Evolutionary conservation across 1,140 invertebrate genomes (phyloP), one percentile per base, ranked within the genome.

Genomic region (Coboldia fuscipes): DNA sequence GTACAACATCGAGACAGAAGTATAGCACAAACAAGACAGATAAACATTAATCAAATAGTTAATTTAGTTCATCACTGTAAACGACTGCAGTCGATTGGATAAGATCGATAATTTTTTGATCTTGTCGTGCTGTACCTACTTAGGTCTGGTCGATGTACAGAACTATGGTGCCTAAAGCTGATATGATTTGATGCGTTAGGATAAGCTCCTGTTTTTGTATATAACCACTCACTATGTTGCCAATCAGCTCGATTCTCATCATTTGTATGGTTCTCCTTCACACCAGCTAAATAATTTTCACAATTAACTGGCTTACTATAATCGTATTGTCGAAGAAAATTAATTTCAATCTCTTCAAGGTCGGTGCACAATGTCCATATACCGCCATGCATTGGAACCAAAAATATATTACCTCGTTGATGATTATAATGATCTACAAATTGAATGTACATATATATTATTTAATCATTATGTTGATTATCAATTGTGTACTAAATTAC

Each of bases 321-420:
- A 17, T 72, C 75, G 34, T 70, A 61, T 34, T 63, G 60, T 10
- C 61, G 60, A 33, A 82, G 47, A 40, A 76, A 58, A 38, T 58
- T 55, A 34, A 75, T 65, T 50, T 81, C 73, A 44, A 76, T 69
- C 38, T 75, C 73, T 46, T 69, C 65, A 17, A 84, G 55, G 33
- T 74, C 72, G 30, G 81, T 70, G 49, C 81, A 85, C 45, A 83
- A 63, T 0, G 76, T 83, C 80, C 80, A 84, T 41, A 85, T 82
- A 2, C 80, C 80, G 2, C 79, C 79, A 40, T 83, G 75, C 71
- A 83, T 79, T 1, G 80, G 79, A 1, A 82, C 75, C 9, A 85
- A 52, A 48, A 80, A 83, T 18, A 75, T 65, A 5, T 61, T 56
- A 4, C 55, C 57, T 49, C 21, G 14, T 22, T 30, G n/a, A 21